Base-by-base conservation (phyloP, 2,113 vertebrate species). In the Salvelinus fontinalis region DNA sequence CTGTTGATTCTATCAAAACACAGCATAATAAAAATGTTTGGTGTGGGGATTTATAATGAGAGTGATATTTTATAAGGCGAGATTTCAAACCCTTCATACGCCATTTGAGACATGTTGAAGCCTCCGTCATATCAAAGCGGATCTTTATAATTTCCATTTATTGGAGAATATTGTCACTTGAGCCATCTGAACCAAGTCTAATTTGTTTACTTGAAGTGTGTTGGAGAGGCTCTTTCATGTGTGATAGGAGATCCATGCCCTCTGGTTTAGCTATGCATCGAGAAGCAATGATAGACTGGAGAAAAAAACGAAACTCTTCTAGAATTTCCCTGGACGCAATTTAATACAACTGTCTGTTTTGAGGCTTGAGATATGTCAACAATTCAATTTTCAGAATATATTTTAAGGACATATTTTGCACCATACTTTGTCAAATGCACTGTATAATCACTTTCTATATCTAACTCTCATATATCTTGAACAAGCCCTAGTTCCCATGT, bases 1-100 rank as follows among this genome's bases (percentile, higher is more conserved):
- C 86, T 87, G 88, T 92, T 93, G 91, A 89, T 92, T 89, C 91
- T 26, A 91, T 89, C 86, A 87, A 88, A 92, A 90, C 84, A 80
- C 80, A 75, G 82, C 84, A 78, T 83, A 84, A 81, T 79, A 79
- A 88, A 76, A 88, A 79, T 71, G 79, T 79, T 87, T 34, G 71
- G 79, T 90, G 84, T 86, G 83, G 89, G 81, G 85, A 84, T 86
- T 89, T 91, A 84, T 89, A 91, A 90, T 92, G 86, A 92, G 86
- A 91, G 88, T 86, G 67, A 69, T 78, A 80, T 75, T 76, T 72
- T 74, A 72, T 62, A 75, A 39, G 39, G 27, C 71, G 84, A 88
- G 77, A 82, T 66, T 59, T 51, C 81, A 81, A 82, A 11, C 39
- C 73, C 71, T 54, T 80, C 84, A 75, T 71, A 67, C 67, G 70